Evolutionary conservation across 2,113 vertebrate species (phyloP).

Genomic region (Actinemys pallida): DNA sequence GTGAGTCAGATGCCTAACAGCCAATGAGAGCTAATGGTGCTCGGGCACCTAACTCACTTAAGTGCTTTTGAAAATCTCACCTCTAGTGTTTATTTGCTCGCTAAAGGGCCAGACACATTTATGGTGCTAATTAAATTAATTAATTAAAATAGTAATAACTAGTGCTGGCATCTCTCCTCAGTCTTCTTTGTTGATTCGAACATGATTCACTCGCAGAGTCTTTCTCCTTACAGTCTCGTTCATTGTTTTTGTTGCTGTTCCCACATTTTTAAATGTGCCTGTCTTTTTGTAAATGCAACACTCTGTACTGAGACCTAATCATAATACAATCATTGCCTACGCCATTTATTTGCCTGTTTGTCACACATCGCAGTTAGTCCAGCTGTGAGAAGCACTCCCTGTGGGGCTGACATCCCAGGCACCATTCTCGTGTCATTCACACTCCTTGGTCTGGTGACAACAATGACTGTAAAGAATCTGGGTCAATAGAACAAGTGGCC

Average conservation of each 20-base stretch:
- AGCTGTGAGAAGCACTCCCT: neutral
- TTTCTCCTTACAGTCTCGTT: neutral
- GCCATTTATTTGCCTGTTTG: neutral
- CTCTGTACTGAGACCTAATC: neutral
- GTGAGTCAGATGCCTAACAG: neutral
- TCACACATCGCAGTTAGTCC: neutral
- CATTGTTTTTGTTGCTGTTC: neutral
- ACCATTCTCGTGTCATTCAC: neutral
- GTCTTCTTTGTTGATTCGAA: neutral
- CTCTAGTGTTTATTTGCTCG: too few relatives aligned
- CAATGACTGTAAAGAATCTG: rapidly evolving
- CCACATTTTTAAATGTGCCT: neutral
- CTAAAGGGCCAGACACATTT: too few relatives aligned
- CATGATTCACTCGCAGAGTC: neutral
- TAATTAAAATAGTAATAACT: neutral
- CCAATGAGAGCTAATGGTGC: neutral
- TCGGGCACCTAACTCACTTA: neutral
- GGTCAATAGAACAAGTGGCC: rapidly evolving
- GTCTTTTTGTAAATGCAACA: neutral
- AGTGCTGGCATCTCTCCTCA: neutral
- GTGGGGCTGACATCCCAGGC: neutral
- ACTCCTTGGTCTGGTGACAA: neutral
- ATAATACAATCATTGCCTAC: neutral
- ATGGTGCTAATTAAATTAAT: too few relatives aligned
- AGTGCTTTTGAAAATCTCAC: too few relatives aligned